phyloP scores from a whole-genome alignment of 2,797 vertebrate genomes.

The Hydrolagus colliei region DNA sequence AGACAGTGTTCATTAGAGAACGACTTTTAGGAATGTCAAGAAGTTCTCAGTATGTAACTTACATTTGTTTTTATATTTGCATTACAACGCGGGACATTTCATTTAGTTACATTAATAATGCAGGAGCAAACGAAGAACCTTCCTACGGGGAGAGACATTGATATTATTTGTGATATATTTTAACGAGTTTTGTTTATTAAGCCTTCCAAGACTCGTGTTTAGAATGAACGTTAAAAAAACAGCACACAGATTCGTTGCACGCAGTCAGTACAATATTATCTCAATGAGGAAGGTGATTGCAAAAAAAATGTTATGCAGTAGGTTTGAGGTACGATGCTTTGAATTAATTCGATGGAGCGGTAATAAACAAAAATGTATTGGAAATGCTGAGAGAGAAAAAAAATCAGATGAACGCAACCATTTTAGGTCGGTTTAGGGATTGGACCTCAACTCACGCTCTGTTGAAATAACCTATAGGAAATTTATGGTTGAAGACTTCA shows the following conservation, averaged over 20 bases:
- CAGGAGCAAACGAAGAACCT: no score
- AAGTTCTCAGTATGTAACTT: not conserved
- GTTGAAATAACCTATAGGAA: constrained; percentile 53
- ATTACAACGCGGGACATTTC: not conserved
- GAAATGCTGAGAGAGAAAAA: not conserved
- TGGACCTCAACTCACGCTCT: constrained; percentile 42
- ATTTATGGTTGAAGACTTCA: constrained; percentile 58
- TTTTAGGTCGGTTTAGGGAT: constrained; percentile 41
- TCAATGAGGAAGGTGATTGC: not conserved
- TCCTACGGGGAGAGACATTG: no score
- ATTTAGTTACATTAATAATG: not conserved
- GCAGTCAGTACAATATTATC: not conserved
- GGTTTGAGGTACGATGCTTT: not conserved
- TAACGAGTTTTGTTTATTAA: no score
- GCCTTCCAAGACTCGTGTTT: not conserved
- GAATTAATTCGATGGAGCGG: not conserved
- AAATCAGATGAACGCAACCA: not conserved
- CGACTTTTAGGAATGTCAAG: not conserved
- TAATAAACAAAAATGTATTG: not conserved
- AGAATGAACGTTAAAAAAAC: not conserved
- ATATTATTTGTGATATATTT: no score
- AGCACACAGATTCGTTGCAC: not conserved
- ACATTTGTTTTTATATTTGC: not conserved
- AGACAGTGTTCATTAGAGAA: not conserved
- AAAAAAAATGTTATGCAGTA: not conserved